phyloP scores from a whole-genome alignment of 2,888 invertebrate species.

The Chrysodeixis includens region DNA sequence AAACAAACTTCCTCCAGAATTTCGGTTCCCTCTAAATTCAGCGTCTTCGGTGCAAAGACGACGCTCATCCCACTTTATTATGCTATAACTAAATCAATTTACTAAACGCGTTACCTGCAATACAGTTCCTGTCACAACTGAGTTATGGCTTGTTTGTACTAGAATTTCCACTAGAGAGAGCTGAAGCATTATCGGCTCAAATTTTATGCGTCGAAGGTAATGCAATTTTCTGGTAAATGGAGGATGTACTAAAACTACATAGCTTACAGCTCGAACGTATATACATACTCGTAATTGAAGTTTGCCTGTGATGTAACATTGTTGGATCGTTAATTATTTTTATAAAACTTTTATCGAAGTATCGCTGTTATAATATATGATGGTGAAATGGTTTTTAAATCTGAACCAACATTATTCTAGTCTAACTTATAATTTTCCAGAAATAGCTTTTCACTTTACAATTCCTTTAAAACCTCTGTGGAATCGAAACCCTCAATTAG shows the following conservation, averaged over 20 bases:
- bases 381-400: too few species aligned
- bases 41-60: not conserved
- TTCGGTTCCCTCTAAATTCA: not conserved
- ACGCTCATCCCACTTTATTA: not conserved
- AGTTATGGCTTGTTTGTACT: constrained; percentile 15
- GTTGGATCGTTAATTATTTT: too few species aligned
- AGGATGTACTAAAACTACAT: not conserved
- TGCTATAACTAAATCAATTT: not conserved
- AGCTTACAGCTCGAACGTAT: too few species aligned
- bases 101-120: not conserved
- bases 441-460: too few species aligned
- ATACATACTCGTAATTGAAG: too few species aligned
- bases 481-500: too few species aligned
- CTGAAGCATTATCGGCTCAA: constrained; percentile 21
- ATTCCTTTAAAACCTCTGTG: too few species aligned
- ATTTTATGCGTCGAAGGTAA: constrained; percentile 14
- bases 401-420: too few species aligned
- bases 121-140: constrained; percentile 1
- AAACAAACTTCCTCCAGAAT: not conserved
- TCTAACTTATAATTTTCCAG: too few species aligned
- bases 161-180: constrained; percentile 5
- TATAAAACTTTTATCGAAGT: too few species aligned
- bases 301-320: too few species aligned
- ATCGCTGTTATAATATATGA: too few species aligned
- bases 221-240: constrained; percentile 18